A percentile compares a stretch with the other conserved stretches of the same genome.
These are phyloP conservation scores for Aurelia sp. DNA, from an alignment of 30 jellyfish, hydroid and myxozoan genomes.

Conservation along the genomic window DNA sequence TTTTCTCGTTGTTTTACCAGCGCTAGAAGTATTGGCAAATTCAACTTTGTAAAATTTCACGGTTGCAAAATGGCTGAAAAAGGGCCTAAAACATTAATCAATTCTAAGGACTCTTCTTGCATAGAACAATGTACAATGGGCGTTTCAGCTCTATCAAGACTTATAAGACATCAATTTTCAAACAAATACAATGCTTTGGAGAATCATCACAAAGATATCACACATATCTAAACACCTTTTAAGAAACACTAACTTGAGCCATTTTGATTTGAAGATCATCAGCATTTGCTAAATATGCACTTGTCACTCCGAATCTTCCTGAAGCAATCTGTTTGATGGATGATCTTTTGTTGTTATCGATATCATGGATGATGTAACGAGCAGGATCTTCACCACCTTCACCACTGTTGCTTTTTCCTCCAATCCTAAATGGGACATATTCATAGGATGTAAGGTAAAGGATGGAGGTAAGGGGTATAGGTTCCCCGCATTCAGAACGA, in stretches of 20 bases:
- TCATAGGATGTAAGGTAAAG: background rate
- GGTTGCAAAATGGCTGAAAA: no score
- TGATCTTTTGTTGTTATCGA: slow-evolving; percentile 64
- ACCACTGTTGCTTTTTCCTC: slow-evolving; percentile 90
- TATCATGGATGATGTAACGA: slow-evolving; percentile 58
- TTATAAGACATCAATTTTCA: no score
- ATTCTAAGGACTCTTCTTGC: no score
- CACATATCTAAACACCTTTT: background rate
- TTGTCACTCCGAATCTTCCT: slow-evolving; percentile 88
- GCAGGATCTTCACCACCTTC: slow-evolving; percentile 94
- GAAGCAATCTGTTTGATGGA: slow-evolving; percentile 85
- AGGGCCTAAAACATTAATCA: no score
- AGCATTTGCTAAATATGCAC: slow-evolving; percentile 76
- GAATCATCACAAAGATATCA: background rate
- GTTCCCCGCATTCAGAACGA: no score
- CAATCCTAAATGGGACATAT: slow-evolving; percentile 40
- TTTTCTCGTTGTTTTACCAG: no score
- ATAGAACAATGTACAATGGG: no score
- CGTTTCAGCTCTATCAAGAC: no score
- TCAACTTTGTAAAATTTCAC: no score
- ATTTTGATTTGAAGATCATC: slow-evolving; percentile 83
- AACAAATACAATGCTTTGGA: no score
- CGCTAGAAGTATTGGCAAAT: no score
- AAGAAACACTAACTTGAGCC: slow-evolving; percentile 69
- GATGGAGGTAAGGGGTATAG: background rate